Evolutionary conservation across 2,113 vertebrate genomes (phyloP).

Genomic region (Caloenas nicobarica): DNA sequence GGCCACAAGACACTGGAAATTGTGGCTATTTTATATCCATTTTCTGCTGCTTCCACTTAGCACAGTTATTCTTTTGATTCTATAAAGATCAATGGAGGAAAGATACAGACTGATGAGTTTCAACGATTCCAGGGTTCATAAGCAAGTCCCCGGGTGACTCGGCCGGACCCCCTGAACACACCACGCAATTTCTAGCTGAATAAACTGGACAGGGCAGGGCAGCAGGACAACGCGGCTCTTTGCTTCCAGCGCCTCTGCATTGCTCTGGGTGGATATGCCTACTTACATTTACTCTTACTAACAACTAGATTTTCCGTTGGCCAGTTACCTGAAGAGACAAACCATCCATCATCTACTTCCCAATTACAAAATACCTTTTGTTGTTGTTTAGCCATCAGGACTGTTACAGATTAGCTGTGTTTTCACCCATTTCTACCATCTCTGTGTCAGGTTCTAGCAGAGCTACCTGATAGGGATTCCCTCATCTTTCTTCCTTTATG

Average conservation of each 20-base stretch:
- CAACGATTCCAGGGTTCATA: not conserved
- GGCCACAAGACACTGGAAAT: not conserved
- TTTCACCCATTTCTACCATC: not conserved
- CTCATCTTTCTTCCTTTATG: not conserved
- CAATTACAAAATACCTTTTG: not conserved
- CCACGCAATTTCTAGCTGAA: fast-evolving
- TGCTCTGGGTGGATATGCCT: not conserved
- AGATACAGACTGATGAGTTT: not conserved
- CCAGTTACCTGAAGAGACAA: not conserved
- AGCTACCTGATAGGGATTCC: not conserved
- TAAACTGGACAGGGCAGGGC: not conserved
- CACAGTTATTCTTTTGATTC: not conserved
- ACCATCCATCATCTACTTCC: not conserved
- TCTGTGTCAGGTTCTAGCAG: not conserved
- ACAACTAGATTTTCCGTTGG: not conserved
- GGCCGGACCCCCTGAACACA: not conserved
- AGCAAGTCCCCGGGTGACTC: not conserved
- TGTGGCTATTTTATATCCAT: not conserved
- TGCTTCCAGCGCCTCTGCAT: not conserved
- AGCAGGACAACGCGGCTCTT: not conserved
- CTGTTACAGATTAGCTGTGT: not conserved
- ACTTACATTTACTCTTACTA: not conserved
- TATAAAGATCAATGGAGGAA: not conserved
- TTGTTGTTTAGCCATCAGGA: not conserved
- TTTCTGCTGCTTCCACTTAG: not conserved